Percentiles rank a stretch among this genome's conserved stretches.
These are phyloP conservation scores for Eclectus roratus DNA, from an alignment of 2,113 vertebrate genomes.

Conservation along the genomic window DNA sequence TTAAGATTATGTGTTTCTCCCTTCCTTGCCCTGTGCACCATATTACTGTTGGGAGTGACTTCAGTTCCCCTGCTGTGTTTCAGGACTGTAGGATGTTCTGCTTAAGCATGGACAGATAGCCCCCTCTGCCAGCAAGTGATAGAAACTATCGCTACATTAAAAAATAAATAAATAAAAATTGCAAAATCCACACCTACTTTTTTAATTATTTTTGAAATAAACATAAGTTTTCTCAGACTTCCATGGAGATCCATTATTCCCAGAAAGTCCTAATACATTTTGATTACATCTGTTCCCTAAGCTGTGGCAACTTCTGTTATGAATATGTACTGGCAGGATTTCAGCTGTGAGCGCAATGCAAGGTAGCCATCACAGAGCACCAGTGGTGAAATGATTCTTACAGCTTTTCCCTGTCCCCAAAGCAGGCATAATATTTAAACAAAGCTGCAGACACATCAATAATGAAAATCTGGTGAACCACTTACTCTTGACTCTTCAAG, in stretches of 20 bases:
- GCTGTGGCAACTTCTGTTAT: neutral
- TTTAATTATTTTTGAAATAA: neutral
- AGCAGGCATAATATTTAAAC: conserved; percentile 4
- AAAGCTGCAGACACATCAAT: conserved; percentile 22
- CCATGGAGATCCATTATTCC: neutral
- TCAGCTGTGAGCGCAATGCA: neutral
- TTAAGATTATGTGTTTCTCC: neutral
- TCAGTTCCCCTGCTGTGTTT: neutral
- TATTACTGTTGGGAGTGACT: neutral
- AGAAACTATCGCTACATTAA: neutral
- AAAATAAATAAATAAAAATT: neutral
- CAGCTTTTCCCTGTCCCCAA: neutral
- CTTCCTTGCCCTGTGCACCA: neutral
- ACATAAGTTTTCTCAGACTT: neutral
- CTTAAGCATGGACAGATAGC: conserved; percentile 21
- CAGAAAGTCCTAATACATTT: neutral
- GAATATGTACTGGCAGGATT: neutral
- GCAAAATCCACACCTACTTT: neutral
- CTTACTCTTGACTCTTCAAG: conserved; percentile 22
- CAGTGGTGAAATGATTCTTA: neutral
- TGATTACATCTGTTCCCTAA: neutral
- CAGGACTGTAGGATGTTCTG: neutral
- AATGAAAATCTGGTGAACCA: conserved; percentile 49
- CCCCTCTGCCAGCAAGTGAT: conserved; percentile 53
- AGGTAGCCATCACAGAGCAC: neutral